phyloP scores from a whole-genome alignment of 2,888 invertebrate genomes.

The Netelia inedita region DNA sequence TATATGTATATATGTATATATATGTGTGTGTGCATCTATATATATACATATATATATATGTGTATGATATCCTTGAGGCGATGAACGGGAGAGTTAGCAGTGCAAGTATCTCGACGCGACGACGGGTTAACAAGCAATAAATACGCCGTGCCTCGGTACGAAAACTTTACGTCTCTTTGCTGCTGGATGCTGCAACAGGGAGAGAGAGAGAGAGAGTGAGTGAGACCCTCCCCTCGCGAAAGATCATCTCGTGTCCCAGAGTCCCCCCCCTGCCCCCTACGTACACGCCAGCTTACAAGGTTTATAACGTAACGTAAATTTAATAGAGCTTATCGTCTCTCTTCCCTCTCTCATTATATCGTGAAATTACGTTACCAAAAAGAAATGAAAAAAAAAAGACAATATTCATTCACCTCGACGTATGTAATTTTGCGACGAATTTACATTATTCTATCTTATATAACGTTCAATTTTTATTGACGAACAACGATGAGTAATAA shows the following conservation, averaged over 20 bases:
- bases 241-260: conserved; percentile 11
- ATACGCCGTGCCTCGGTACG: conserved; percentile 65
- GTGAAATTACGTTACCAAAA: conserved; percentile 40
- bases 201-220: background rate
- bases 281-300: conserved; percentile 48
- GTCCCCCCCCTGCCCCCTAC: conserved; percentile 13
- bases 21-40: background rate
- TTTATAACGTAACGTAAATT: conserved; percentile 83
- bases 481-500: background rate
- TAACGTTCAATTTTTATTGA: background rate
- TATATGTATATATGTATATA: background rate
- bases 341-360: conserved; percentile 16
- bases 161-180: conserved; percentile 71
- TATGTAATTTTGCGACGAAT: conserved; percentile 42
- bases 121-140: conserved; percentile 73
- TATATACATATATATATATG: background rate
- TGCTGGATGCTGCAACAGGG: background rate
- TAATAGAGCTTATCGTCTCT: conserved; percentile 83
- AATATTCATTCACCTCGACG: conserved; percentile 37
- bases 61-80: conserved; percentile 40
- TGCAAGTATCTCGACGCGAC: conserved; percentile 54
- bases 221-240: conserved; percentile 49
- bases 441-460: background rate
- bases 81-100: conserved; percentile 41
- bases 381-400: too few relatives aligned